These are phyloP conservation scores for Bombus waltoni DNA, from an alignment of 1,140 invertebrate species.

Conservation along the genomic window DNA sequence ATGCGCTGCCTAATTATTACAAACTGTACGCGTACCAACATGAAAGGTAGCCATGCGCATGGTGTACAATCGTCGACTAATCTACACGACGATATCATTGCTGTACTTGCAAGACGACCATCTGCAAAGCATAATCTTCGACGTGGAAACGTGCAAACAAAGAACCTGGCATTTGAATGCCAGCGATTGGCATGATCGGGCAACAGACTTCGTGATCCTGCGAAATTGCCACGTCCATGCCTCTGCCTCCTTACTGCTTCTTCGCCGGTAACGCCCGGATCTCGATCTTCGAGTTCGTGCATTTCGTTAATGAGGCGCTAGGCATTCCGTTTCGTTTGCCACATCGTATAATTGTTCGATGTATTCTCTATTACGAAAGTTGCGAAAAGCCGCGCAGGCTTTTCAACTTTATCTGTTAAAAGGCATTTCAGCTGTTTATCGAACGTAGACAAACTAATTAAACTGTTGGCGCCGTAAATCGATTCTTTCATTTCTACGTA, in stretches of 20 bases:
- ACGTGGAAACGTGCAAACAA: slow-evolving; percentile 65
- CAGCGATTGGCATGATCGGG: slow-evolving; percentile 60
- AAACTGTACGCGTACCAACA: background rate
- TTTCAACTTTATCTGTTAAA: too few species aligned
- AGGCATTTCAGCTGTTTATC: too few species aligned
- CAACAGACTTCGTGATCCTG: slow-evolving; percentile 61
- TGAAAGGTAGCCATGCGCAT: background rate
- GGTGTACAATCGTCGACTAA: background rate
- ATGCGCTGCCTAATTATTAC: background rate
- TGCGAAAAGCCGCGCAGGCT: too few species aligned
- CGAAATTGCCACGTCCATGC: slow-evolving; percentile 34
- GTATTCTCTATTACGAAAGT: background rate
- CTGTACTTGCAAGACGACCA: slow-evolving; percentile 14
- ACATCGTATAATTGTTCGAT: too few species aligned
- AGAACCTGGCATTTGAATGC: slow-evolving; percentile 74
- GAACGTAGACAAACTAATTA: too few species aligned
- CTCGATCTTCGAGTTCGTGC: background rate
- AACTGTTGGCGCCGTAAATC: too few species aligned
- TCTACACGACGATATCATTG: slow-evolving; percentile 1
- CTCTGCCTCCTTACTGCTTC: background rate
- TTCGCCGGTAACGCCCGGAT: slow-evolving; percentile 9
- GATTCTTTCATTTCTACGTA: too few species aligned
- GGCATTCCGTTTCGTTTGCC: background rate
- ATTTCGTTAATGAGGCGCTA: background rate
- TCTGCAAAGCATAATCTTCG: slow-evolving; percentile 54